Conservation (phyloP, 2,797 vertebrate genomes). For the Bryconaethiops microstoma region DNA sequence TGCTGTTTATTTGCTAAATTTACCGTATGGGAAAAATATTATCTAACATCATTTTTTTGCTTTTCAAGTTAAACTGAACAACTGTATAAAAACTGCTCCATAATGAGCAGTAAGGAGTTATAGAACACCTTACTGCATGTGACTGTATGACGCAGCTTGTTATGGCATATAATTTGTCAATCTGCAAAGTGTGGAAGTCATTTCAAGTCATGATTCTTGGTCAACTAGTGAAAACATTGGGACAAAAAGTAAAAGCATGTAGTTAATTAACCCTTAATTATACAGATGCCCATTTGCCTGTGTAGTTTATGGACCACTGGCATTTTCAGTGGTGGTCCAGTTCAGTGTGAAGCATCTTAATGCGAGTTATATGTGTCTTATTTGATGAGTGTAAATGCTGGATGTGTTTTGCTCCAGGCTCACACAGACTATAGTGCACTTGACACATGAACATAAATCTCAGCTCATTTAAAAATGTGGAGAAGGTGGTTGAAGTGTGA, state of each 20-base stretch:
- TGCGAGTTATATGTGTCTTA: slow-evolving; percentile 10
- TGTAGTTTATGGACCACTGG: background rate
- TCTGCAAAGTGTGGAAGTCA: background rate
- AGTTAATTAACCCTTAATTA: background rate
- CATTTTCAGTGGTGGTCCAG: background rate
- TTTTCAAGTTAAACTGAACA: too few species aligned
- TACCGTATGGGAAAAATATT: too few species aligned
- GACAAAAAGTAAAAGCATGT: background rate
- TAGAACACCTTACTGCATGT: too few species aligned
- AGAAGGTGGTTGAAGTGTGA: slow-evolving; percentile 41
- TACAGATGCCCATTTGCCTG: background rate
- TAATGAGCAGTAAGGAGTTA: too few species aligned
- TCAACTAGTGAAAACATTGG: too few species aligned
- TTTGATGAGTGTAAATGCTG: slow-evolving; percentile 14
- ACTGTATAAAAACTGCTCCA: too few species aligned
- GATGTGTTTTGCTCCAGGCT: slow-evolving; percentile 29
- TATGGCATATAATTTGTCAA: background rate
- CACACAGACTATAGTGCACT: slow-evolving; percentile 32
- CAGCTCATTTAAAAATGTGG: slow-evolving; percentile 45
- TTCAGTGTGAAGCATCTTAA: background rate
- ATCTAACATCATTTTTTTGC: too few species aligned
- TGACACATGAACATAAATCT: slow-evolving; percentile 39
- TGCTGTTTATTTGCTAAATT: too few species aligned
- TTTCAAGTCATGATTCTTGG: background rate
- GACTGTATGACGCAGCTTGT: too few species aligned